Evolutionary conservation across 2,113 vertebrate genomes (phyloP).

Genomic region (Salvelinus alpinus): DNA sequence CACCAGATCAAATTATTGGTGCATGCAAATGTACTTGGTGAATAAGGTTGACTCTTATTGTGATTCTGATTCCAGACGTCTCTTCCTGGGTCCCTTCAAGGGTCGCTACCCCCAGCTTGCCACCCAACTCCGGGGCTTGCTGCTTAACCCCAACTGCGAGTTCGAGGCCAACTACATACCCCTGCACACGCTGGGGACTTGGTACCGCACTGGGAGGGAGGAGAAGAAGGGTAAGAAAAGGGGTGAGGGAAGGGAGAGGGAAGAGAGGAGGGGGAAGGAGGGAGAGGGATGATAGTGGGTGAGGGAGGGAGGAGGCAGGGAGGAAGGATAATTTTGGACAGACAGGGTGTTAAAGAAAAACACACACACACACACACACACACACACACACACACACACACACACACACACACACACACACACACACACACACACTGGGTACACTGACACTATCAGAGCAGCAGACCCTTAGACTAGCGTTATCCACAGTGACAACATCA

Average conservation of each 20-base stretch:
- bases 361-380: too few species aligned
- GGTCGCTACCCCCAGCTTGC: constrained; percentile 75
- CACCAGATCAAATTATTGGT: too few species aligned
- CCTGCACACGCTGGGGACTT: constrained; percentile 79
- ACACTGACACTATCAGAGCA: not conserved
- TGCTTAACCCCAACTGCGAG: constrained; percentile 88
- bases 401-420: too few species aligned
- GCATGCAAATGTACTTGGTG: too few species aligned
- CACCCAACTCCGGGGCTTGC: constrained; percentile 72
- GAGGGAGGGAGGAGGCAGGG: not conserved
- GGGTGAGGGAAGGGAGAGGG: not conserved
- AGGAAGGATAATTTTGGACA: too few species aligned
- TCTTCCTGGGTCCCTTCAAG: constrained; percentile 86
- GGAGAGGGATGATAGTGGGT: not conserved
- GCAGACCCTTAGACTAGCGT: not conserved
- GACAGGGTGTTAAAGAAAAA: too few species aligned
- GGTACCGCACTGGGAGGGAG: constrained; percentile 70
- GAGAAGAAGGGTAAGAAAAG: constrained; percentile 60
- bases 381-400: too few species aligned
- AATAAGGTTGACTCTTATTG: too few species aligned
- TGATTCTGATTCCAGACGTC: constrained; percentile 55
- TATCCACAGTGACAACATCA: not conserved
- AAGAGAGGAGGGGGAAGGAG: not conserved
- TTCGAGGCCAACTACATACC: constrained; percentile 88
- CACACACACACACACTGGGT: not conserved